Base-by-base conservation (phyloP, 2,113 vertebrate genomes). In the Sylvilagus bachmani region DNA sequence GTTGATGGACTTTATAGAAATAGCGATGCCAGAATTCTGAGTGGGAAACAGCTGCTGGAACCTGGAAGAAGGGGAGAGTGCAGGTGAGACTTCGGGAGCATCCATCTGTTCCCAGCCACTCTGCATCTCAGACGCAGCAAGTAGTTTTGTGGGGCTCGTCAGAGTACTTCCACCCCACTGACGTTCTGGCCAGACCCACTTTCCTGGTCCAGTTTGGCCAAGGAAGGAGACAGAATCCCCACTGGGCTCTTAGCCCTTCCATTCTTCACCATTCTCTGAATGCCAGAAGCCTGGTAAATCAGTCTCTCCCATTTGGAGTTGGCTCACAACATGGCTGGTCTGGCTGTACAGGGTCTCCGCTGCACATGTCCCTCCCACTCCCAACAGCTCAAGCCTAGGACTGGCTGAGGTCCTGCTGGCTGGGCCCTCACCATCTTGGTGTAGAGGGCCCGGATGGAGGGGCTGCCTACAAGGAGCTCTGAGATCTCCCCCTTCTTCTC, bases 11-110 rank as follows among this genome's bases (percentile, higher is more conserved):
- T 98, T 99, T 99, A 97, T 99, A 99, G 98, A 99, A 99, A 98
- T 99, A 99, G 24, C 99, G 99, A 96, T 99, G 99, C 99, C 99
- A 99, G 97, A 99, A 99, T 66, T 99, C 99, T 0, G 98, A 98
- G 95, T 99, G 99, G 88, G 99, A 98, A 90, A 99, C 99, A 13
- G 99, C 99, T 87, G 98, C 99, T 0, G 99, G 99, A 4, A 99
- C 99, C 99, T 99, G 97, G 85, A 24, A 62, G 66, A 6, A 33
- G 1, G 24, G 31, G 62, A 90, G 5, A 78, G 33, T 17, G 27
- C 27, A 73, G n/a, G 55, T 89, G n/a, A 94, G 85, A 89, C 69
- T 69, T 67, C 36, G 62, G 58, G 24, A 84, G 51, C 77, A 27
- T 17, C 69, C 25, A 17, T 85, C 31, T 62, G 55, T 36, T 10